A percentile compares a stretch with the other conserved stretches of the same genome.
phyloP scores from a whole-genome alignment of 2,113 vertebrate species.

The Zosterops hypoxanthus region DNA sequence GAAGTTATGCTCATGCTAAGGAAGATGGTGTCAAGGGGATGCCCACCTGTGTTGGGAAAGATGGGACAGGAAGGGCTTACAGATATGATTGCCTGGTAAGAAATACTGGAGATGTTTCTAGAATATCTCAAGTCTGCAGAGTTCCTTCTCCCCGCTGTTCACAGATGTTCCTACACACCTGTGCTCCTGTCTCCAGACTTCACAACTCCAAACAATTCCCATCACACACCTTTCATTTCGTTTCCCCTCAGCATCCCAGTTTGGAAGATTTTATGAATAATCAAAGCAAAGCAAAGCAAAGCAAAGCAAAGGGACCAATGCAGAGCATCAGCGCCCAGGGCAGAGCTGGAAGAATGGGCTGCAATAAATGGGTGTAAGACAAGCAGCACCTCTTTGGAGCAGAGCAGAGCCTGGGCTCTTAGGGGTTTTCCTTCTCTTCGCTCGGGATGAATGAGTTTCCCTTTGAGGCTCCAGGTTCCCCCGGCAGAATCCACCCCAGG shows the following conservation, averaged over 20 bases:
- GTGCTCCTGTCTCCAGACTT: not conserved
- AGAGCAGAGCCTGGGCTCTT: not conserved
- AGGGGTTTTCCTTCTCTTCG: not conserved
- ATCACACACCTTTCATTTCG: not conserved
- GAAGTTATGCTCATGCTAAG: not conserved
- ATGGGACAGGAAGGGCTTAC: too few species aligned
- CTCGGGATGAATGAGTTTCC: conserved; percentile 16
- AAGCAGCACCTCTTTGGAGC: conserved; percentile 9
- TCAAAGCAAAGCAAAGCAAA: not conserved
- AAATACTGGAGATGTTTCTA: too few species aligned
- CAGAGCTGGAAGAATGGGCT: not conserved
- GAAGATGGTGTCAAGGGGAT: not conserved
- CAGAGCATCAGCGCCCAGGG: not conserved
- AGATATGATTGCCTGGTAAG: too few species aligned
- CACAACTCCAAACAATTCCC: not conserved
- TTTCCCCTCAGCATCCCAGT: not conserved
- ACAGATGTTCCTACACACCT: not conserved
- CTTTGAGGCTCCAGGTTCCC: conserved; percentile 25
- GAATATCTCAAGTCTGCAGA: too few species aligned
- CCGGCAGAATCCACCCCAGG: conserved; percentile 54
- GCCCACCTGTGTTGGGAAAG: not conserved
- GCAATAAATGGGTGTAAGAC: not conserved
- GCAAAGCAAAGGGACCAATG: not conserved
- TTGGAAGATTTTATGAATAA: not conserved
- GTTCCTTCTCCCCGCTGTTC: too few species aligned